Base-by-base conservation (phyloP, 2,888 invertebrate species). In the Hyposoter dolosus region DNA sequence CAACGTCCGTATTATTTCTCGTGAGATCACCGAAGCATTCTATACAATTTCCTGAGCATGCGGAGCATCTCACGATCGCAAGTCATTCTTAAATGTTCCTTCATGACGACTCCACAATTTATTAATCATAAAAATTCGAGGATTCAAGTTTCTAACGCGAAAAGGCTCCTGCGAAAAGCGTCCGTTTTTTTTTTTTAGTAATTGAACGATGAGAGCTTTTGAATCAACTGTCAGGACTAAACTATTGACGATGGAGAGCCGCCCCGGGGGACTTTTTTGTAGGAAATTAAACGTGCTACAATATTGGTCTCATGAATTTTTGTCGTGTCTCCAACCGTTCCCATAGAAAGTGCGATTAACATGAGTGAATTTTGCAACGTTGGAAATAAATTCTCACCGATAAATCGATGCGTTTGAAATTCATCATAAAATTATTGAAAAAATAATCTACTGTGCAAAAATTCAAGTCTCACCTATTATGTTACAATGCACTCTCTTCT, bases 401-500 rank as follows among this genome's bases (percentile, higher is more conserved):
- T 19, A 7, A 53, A 9, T 19, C 9, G 9, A 9, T 19, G 1
- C 53, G 9, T 9, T n/a, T 7, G 9, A 19, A 9, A 53, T 53
- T 28, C 17, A 35, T 5, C 7, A 15, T 15, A 17, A 45, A 69
- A 19, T 6, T n/a, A 1, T 19, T 53, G 23, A 47, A 10, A 69
- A 0, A 19, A 43, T 1, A 47, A 47, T 15, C 1, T 28, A 7
- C 0, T 4, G 15, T 23, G n/a, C 40, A 28, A 23, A 5, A 35
- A 47, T 19, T 1, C 9, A 17, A 47, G n/a, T 75, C 76, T 88
- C 85, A 93, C 93, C 93, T 65, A 97, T 95, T 88, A 99, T 98
- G 93, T 98, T 98, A 92, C 98, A 98, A 72, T 96, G 95, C 79
- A 95, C 94, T 35, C 95, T 95, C 40, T 95, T 95, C 69, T 95